phyloP scores from a whole-genome alignment of 1,140 invertebrate genomes.

The Dolichoris vasculosae region DNA sequence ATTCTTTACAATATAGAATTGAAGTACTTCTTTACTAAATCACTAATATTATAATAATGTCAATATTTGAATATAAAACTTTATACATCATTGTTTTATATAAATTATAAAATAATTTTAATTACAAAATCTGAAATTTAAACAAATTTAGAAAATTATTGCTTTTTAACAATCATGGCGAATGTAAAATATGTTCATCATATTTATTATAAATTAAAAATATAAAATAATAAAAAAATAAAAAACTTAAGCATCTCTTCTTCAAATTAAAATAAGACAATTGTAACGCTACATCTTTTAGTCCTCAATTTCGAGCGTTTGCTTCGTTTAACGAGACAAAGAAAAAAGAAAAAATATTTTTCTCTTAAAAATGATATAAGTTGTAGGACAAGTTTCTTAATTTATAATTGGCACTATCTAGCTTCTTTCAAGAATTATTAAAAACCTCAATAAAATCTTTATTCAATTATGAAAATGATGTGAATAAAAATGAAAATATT shows the following conservation, averaged over 20 bases:
- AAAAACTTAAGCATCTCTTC: not conserved
- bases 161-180: no score
- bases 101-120: no score
- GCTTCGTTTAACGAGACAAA: constrained; percentile 59
- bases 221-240: no score
- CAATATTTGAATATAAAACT: no score
- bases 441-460: constrained; percentile 60
- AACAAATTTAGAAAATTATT: not conserved
- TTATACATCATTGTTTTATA: no score
- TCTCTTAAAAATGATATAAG: constrained; percentile 5
- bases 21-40: no score
- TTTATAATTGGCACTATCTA: constrained; percentile 69
- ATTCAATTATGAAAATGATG: no score
- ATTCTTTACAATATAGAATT: not conserved
- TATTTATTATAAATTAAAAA: no score
- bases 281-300: not conserved
- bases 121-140: no score
- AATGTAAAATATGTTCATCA: no score
- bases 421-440: constrained; percentile 68
- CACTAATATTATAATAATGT: no score
- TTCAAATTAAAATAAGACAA: not conserved
- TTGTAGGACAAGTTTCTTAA: constrained; percentile 61
- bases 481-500: no score
- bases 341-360: constrained; percentile 59
- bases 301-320: not conserved